phyloP scores from a whole-genome alignment of 2,113 vertebrate genomes.

The Orientallactaga bullata region DNA sequence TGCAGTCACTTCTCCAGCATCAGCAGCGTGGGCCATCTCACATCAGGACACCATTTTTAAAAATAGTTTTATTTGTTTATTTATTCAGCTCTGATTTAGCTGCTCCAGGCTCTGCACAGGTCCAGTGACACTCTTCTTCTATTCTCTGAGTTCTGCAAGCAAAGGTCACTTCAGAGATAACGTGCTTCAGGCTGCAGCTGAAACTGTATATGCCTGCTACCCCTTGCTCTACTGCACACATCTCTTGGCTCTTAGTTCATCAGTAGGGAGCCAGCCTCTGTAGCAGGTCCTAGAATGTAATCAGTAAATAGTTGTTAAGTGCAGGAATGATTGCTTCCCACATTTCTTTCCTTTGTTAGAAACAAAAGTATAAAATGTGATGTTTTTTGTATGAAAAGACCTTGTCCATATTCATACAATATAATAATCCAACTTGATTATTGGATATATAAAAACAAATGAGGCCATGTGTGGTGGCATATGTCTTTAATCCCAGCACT shows the following conservation, averaged over 20 bases:
- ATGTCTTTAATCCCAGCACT: not conserved
- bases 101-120: not conserved
- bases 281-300: not conserved
- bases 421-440: not conserved
- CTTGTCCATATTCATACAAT: not conserved
- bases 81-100: not conserved
- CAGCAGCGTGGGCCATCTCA: not conserved
- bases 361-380: not conserved
- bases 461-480: not conserved
- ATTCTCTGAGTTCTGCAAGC: not conserved
- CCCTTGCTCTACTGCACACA: not conserved
- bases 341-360: not conserved
- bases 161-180: not conserved
- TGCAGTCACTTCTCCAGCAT: not conserved
- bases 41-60: no score
- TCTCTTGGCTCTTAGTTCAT: not conserved
- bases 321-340: not conserved
- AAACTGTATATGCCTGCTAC: not conserved
- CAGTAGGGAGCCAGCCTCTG: rapidly evolving
- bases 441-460: slow-evolving; percentile 10
- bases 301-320: slow-evolving; percentile 23
- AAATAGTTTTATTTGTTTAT: no score
- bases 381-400: not conserved
- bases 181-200: not conserved
- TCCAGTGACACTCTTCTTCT: not conserved